Conservation (phyloP, 2,797 vertebrate genomes). For the Pseudochromis fuscus region DNA sequence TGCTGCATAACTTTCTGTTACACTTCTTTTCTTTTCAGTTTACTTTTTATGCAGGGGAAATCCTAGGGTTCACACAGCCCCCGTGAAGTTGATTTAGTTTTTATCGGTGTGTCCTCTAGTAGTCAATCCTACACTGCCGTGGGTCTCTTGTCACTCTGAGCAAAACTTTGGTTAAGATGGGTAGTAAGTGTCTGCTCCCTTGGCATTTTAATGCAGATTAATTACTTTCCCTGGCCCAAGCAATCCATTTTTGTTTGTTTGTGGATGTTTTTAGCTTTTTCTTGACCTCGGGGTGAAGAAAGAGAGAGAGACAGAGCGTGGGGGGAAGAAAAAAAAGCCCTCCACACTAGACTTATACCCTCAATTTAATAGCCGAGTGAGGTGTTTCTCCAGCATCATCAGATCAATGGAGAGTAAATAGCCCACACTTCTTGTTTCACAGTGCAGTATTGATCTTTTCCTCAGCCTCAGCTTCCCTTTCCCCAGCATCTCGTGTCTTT, state of each 20-base stretch:
- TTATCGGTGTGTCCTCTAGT: conserved; percentile 62
- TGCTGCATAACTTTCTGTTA: background rate
- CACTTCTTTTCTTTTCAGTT: background rate
- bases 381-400: conserved; percentile 99
- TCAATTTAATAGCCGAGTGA: conserved; percentile 98
- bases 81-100: conserved; percentile 50
- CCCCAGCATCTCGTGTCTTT: conserved; percentile 93
- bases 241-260: conserved; percentile 90
- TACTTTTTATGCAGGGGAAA: conserved; percentile 10
- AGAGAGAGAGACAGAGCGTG: conserved; percentile 64
- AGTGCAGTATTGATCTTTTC: conserved; percentile 98
- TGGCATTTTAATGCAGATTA: conserved; percentile 88
- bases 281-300: conserved; percentile 90
- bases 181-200: conserved; percentile 73
- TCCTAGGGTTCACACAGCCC: background rate
- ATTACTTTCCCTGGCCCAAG: conserved; percentile 85
- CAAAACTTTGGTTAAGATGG: conserved; percentile 70
- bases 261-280: conserved; percentile 88
- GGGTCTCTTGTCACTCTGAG: conserved; percentile 68
- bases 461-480: conserved; percentile 95
- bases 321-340: conserved; percentile 61
- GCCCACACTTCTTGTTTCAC: conserved; percentile 99
- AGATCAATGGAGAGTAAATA: conserved; percentile 99
- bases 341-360: conserved; percentile 93
- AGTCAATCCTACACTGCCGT: conserved; percentile 58